Percentiles rank a stretch among this genome's conserved stretches.
phyloP scores from a whole-genome alignment of 2,113 vertebrate genomes.

The Heliornis fulica region DNA sequence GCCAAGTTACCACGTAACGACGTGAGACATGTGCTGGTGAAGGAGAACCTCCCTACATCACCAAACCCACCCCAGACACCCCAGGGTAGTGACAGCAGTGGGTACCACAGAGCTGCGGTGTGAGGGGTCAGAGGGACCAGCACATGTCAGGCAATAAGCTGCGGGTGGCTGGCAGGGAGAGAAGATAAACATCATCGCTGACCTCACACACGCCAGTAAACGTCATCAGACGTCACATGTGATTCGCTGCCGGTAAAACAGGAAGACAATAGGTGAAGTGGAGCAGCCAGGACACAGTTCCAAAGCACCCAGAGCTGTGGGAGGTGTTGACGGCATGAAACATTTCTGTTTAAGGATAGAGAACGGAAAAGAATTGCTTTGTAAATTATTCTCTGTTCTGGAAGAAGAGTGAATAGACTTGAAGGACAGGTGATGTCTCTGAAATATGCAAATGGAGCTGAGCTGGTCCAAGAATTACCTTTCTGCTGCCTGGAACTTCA shows the following conservation, averaged over 20 bases:
- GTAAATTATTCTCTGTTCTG: slow-evolving; percentile 40
- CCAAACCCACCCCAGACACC: not conserved
- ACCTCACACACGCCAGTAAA: not conserved
- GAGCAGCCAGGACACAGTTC: not conserved
- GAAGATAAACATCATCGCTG: not conserved
- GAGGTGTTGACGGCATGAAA: not conserved
- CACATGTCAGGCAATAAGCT: fast-evolving
- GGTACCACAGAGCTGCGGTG: not conserved
- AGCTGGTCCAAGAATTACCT: slow-evolving; percentile 62
- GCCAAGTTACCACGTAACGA: not conserved
- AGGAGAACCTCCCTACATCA: not conserved
- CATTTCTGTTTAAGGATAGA: not conserved
- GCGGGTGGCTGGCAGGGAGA: not conserved
- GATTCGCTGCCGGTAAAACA: not conserved
- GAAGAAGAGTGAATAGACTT: slow-evolving; percentile 49
- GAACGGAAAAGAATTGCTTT: slow-evolving; percentile 11
- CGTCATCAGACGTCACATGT: not conserved
- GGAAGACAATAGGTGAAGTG: not conserved
- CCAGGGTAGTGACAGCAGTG: fast-evolving
- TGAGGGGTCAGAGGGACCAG: not conserved
- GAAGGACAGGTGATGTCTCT: slow-evolving; percentile 69
- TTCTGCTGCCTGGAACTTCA: slow-evolving; percentile 55
- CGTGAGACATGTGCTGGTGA: not conserved
- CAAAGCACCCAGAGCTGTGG: not conserved
- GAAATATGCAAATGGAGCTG: slow-evolving; percentile 61